Conservation (phyloP, 2,113 vertebrate genomes). For the Pagrus major region DNA sequence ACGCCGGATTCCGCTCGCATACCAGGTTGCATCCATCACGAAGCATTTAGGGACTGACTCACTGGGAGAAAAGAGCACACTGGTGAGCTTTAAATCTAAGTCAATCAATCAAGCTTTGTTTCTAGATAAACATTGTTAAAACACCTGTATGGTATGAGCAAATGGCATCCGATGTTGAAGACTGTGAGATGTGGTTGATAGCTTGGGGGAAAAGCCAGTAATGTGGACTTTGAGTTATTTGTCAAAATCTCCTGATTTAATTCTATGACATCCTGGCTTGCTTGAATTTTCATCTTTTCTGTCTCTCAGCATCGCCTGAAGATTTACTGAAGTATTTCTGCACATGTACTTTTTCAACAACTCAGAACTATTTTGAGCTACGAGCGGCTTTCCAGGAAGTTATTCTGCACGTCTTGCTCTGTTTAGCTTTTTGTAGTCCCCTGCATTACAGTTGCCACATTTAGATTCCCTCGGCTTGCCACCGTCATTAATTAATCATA, state of each 20-base stretch:
- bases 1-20: conserved; percentile 26
- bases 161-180: neutral
- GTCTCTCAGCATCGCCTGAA: neutral
- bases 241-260: neutral
- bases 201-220: neutral
- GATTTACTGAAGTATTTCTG: conserved; percentile 5
- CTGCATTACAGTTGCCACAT: conserved; percentile 23
- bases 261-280: neutral
- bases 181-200: too few relatives aligned
- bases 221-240: neutral
- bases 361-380: conserved; percentile 26
- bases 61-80: neutral
- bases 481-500: conserved; percentile 66
- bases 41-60: conserved; percentile 8
- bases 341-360: conserved; percentile 13
- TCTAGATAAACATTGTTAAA: conserved; percentile 4
- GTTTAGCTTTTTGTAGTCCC: conserved; percentile 1
- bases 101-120: conserved; percentile 27
- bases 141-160: neutral
- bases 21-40: conserved; percentile 34
- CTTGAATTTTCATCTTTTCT: conserved; percentile 22
- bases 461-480: conserved; percentile 37
- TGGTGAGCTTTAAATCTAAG: conserved; percentile 10
- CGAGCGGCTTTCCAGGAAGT: conserved; percentile 24
- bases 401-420: conserved; percentile 26